A percentile compares a stretch with the other conserved stretches of the same genome.
Evolutionary conservation across 2,888 invertebrate species (phyloP).

Genomic region (Tetranychus piercei): DNA sequence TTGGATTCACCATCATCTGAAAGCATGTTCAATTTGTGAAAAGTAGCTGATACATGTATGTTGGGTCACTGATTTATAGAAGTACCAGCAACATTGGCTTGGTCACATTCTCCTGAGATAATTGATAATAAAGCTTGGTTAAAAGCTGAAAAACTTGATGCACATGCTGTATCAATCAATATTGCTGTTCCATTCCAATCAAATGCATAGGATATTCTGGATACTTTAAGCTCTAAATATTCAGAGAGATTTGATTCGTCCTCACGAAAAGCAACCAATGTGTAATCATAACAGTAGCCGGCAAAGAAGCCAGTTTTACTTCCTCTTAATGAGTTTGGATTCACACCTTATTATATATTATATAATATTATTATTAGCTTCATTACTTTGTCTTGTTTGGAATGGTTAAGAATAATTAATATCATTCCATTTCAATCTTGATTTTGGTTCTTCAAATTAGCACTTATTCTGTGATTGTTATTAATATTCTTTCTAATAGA

Average conservation of each 20-base stretch:
- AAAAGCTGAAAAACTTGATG: conserved; percentile 20
- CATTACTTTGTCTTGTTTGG: too few relatives aligned
- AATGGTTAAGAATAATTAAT: too few relatives aligned
- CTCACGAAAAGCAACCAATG: conserved; percentile 44
- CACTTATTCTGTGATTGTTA: too few relatives aligned
- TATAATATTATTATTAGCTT: too few relatives aligned
- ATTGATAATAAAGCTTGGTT: too few relatives aligned
- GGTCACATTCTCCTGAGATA: conserved; percentile 45
- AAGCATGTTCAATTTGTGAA: conserved; percentile 38
- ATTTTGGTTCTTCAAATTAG: too few relatives aligned
- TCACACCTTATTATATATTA: conserved; percentile 45
- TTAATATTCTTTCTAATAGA: too few relatives aligned
- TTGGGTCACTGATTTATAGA: conserved; percentile 36
- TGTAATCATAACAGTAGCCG: conserved; percentile 37
- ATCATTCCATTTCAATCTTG: too few relatives aligned
- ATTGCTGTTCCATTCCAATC: conserved; percentile 51
- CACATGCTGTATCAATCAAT: conserved; percentile 22
- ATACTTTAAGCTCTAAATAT: conserved; percentile 38
- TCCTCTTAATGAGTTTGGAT: conserved; percentile 64
- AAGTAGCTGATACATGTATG: conserved; percentile 36
- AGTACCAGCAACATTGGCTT: conserved; percentile 39
- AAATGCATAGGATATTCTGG: conserved; percentile 76
- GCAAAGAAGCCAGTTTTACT: conserved; percentile 82
- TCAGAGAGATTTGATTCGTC: conserved; percentile 42
- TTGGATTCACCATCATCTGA: too few relatives aligned